These are phyloP conservation scores for Neoaliturus tenellus DNA, from an alignment of 2,888 invertebrate genomes.

Conservation along the genomic window DNA sequence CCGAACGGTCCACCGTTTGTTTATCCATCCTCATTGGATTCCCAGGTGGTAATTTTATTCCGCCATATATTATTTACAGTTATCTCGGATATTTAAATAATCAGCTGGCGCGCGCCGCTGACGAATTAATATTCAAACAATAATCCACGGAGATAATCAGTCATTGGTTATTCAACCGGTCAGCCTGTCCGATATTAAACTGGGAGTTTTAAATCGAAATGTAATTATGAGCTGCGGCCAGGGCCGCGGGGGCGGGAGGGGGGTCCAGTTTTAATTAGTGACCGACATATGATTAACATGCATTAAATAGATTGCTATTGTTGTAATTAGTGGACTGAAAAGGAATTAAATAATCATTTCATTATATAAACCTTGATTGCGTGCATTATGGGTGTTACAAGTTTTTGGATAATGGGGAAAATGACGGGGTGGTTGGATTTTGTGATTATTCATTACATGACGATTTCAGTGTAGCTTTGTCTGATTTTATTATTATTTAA, in stretches of 20 bases:
- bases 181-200: slow-evolving; percentile 4
- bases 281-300: slow-evolving; percentile 46
- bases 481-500: too few relatives aligned
- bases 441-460: too few relatives aligned
- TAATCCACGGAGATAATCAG: slow-evolving; percentile 40
- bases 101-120: neutral
- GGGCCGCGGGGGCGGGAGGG: too few relatives aligned
- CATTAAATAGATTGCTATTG: slow-evolving; percentile 52
- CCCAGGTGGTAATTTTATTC: slow-evolving; percentile 27
- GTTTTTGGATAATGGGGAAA: too few relatives aligned
- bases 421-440: too few relatives aligned
- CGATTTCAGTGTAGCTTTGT: too few relatives aligned
- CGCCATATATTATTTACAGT: slow-evolving; percentile 33
- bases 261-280: slow-evolving; percentile 49
- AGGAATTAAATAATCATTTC: slow-evolving; percentile 48
- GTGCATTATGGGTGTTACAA: slow-evolving; percentile 3
- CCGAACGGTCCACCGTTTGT: too few relatives aligned
- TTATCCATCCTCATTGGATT: neutral
- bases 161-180: slow-evolving; percentile 43
- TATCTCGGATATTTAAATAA: slow-evolving; percentile 27
- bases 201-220: slow-evolving; percentile 44
- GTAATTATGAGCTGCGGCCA: slow-evolving; percentile 24
- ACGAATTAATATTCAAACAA: slow-evolving; percentile 33
- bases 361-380: slow-evolving; percentile 28
- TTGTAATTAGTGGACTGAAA: slow-evolving; percentile 42